phyloP scores from a whole-genome alignment of 2,113 vertebrate genomes.

The Diphyllodes magnificus region DNA sequence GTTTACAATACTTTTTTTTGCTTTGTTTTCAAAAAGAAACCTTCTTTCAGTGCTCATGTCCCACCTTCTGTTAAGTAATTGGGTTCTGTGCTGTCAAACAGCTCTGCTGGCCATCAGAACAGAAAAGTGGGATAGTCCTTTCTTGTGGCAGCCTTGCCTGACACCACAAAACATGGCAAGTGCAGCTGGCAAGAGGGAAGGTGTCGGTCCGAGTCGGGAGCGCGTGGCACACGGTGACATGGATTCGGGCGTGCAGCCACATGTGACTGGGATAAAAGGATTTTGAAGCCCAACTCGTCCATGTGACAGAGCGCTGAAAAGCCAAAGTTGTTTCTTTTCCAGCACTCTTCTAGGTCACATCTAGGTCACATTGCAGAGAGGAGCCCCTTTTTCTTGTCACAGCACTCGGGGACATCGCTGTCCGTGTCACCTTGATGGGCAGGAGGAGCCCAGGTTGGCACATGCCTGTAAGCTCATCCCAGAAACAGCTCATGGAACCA shows the following conservation, averaged over 20 bases:
- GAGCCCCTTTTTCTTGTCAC: neutral
- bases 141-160: neutral
- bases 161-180: neutral
- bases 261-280: neutral
- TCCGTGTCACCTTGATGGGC: fast-evolving
- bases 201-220: fast-evolving
- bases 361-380: neutral
- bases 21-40: neutral
- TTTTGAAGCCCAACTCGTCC: neutral
- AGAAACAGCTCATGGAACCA: neutral
- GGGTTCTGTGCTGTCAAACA: neutral
- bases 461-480: fast-evolving
- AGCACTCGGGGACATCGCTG: fast-evolving
- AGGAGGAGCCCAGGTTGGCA: neutral
- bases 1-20: neutral
- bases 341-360: neutral
- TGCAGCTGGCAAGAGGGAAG: neutral
- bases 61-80: neutral
- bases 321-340: neutral
- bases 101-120: neutral
- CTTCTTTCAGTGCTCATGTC: neutral
- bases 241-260: neutral
- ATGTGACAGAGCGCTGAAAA: neutral
- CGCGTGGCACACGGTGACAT: fast-evolving
- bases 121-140: neutral